phyloP scores from a whole-genome alignment of 2,113 vertebrate species.

The Sander lucioperca region DNA sequence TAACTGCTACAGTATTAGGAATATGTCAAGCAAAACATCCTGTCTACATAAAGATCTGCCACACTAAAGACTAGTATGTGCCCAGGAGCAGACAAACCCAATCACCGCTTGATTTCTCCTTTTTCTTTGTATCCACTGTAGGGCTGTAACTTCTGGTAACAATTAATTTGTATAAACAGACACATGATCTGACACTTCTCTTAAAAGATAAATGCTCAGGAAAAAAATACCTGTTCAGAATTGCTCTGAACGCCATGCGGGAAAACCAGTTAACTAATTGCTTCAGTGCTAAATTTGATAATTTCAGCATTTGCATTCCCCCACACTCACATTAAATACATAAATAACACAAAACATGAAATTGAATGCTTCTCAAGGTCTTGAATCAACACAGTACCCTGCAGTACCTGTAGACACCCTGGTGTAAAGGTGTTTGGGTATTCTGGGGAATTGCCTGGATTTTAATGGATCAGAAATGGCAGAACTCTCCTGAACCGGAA shows the following conservation, averaged over 20 bases:
- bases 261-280: neutral
- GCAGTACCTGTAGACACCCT: neutral
- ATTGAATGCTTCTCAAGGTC: neutral
- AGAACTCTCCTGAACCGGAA: constrained; percentile 14
- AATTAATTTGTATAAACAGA: neutral
- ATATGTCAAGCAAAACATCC: neutral
- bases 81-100: neutral
- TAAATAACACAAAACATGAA: neutral
- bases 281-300: neutral
- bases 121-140: neutral
- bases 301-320: neutral
- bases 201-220: neutral
- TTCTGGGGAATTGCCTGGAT: constrained; percentile 7
- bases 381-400: neutral
- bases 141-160: neutral
- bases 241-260: neutral
- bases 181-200: neutral
- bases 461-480: constrained; percentile 22
- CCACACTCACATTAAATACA: neutral
- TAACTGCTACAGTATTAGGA: neutral
- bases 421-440: neutral
- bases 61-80: neutral
- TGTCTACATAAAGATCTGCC: neutral
- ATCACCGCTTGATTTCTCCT: constrained; percentile 9
- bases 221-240: neutral